These are phyloP conservation scores for Piscicola geometra DNA, from an alignment of 2,888 invertebrate species.

Conservation along the genomic window DNA sequence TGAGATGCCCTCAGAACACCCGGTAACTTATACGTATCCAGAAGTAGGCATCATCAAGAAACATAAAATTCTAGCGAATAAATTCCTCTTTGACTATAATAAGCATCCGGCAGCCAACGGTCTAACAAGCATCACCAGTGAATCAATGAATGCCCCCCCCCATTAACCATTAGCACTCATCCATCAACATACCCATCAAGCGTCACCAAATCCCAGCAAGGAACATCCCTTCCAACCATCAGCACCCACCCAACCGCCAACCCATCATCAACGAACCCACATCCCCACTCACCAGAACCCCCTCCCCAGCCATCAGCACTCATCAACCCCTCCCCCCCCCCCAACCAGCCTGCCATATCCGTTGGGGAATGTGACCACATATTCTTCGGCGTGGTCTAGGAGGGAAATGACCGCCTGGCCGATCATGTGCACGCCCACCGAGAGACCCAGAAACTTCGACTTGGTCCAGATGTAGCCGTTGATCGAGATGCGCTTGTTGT, in stretches of 20 bases:
- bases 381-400: constrained; percentile 84
- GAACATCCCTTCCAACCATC: no score
- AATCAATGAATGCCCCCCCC: no score
- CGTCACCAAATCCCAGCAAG: no score
- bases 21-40: no score
- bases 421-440: constrained; percentile 82
- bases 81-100: no score
- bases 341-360: constrained; percentile 79
- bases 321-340: background rate
- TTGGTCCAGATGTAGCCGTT: constrained; percentile 98
- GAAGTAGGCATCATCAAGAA: no score
- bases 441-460: constrained; percentile 95
- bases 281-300: background rate
- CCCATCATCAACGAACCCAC: background rate
- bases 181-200: background rate
- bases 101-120: no score
- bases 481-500: constrained; percentile 79
- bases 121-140: no score
- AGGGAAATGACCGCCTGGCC: constrained; percentile 88
- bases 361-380: constrained; percentile 91
- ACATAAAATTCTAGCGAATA: no score
- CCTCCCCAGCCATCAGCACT: background rate
- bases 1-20: no score
- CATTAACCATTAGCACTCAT: no score
- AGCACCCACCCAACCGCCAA: background rate